phyloP scores from a whole-genome alignment of 2,888 invertebrate species.

The Embidobia sp. region DNA sequence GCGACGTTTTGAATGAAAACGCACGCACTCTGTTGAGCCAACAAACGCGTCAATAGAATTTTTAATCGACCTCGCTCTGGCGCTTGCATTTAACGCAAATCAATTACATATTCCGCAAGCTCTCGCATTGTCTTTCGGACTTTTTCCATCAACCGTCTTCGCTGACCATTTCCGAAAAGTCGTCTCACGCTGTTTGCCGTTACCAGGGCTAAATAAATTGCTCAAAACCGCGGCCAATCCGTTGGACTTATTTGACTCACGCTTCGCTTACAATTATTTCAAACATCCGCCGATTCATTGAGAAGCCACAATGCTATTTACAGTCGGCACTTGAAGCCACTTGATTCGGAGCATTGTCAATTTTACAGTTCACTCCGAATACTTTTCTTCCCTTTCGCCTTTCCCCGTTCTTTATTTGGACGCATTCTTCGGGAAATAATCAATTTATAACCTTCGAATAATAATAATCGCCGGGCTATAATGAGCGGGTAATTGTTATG shows the following conservation, averaged over 20 bases:
- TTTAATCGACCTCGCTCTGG: neutral
- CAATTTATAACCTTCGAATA: slow-evolving; percentile 12
- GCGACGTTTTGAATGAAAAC: slow-evolving; percentile 29
- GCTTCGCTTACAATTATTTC: slow-evolving; percentile 37
- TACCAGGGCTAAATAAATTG: too few relatives aligned
- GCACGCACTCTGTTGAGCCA: slow-evolving; percentile 29
- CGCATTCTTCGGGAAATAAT: slow-evolving; percentile 13
- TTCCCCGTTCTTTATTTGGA: neutral
- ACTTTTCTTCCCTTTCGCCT: slow-evolving; percentile 21
- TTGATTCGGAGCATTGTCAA: slow-evolving; percentile 33
- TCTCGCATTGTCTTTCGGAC: too few relatives aligned
- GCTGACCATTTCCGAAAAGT: too few relatives aligned
- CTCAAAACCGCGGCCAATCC: too few relatives aligned
- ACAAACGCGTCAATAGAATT: slow-evolving; percentile 12
- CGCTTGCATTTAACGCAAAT: too few relatives aligned
- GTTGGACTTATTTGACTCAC: too few relatives aligned
- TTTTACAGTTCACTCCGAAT: slow-evolving; percentile 35
- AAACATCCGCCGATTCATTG: slow-evolving; percentile 42
- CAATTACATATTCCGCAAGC: too few relatives aligned
- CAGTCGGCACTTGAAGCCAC: slow-evolving; percentile 46
- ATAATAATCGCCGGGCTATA: too few relatives aligned
- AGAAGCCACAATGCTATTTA: slow-evolving; percentile 37
- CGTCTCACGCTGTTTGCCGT: too few relatives aligned
- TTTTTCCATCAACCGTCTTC: too few relatives aligned
- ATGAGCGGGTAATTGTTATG: too few relatives aligned